Base-by-base conservation (phyloP, 2,888 invertebrate genomes). In the Listrodromus nycthemerus region DNA sequence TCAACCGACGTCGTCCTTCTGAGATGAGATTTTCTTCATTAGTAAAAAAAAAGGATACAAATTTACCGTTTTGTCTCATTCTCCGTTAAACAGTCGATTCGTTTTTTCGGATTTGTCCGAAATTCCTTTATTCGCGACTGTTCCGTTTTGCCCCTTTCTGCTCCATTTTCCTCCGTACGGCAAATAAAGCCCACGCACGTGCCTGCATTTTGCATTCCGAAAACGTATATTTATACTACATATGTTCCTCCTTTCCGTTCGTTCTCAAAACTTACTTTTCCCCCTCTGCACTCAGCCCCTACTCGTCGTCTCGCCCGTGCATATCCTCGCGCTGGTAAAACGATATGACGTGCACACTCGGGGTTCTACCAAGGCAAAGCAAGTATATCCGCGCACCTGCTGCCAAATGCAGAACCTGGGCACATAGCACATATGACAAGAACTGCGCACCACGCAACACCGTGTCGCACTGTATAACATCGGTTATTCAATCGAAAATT, bases 301-400 rank as follows among this genome's bases (percentile, higher is more conserved):
- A 45, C 33, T 63, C 63, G 63, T 58, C 37, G 70, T 55, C 37
- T 70, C 33, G 7, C 19, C 7, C 24, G 21, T 41, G 33, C 65
- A 37, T 55, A 21, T 30, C n/a, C 24, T 48, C 19, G 33, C 24
- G 52, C 70, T 37, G 70, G 70, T 8, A 13, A 55, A 70, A 33
- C 30, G 55, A 70, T 37, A 33, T 55, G 70, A 70, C 70, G 70
- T 70, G 70, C 16, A 19, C 7, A 27, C 52, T 52, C 6, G 70
- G 21, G 52, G 27, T 33, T 37, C 21, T 16, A 55, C 3, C 55
- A 24, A 10, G 52, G 50, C n/a, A 70, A 70, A 52, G 7, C 33
- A n/a, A 55, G 52, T 55, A 33, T 24, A 10, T 4, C 19, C 21
- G 70, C 27, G 50, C 55, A 70, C 33, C 52, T 70, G 70, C 52